Evolutionary conservation across 2,888 invertebrate genomes (phyloP), one percentile per base, ranked within the genome.

Genomic region (Incurvaria masculella): DNA sequence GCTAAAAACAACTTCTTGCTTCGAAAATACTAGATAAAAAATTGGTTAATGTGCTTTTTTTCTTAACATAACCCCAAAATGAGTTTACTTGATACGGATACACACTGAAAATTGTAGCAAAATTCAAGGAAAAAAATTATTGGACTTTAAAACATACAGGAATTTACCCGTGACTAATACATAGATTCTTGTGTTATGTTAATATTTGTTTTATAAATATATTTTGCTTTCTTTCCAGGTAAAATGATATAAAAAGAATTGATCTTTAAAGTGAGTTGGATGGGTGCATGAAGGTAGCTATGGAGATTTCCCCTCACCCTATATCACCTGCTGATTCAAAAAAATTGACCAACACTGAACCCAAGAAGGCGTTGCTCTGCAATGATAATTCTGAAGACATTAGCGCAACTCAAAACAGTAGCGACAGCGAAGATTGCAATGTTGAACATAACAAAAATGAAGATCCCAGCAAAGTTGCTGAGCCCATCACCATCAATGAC

Each of bases 81-180:
- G n/a, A n/a, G n/a, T n/a, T 45, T 38, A 14, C n/a, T n/a, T 67
- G 56, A 62, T 69, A 72, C 72, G 63, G 64, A 51, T 51, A 55
- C 63, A 61, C 62, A 70, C 70, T 69, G 66, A 62, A 64, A n/a
- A n/a, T n/a, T 63, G 61, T 65, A 65, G 62, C 55, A 62, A 51
- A 26, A 21, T n/a, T 53, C 58, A 61, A 71, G 58, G 54, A 72
- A 72, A 72, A 72, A 72, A 69, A 69, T 68, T 57, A 68, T 63
- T 63, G 59, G 66, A 51, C 17, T 49, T 47, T 44, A 49, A 51
- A 42, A 49, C 49, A 26, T 51, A 49, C 4, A 51, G 51, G 42
- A 49, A 49, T 45, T 18, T 51, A 27, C 49, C 51, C 41, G 48
- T 49, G 21, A 51, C 51, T 6, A 45, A 51, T 42, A 49, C 49